A percentile compares a stretch with the other conserved stretches of the same genome.
Conservation (phyloP, 2,888 invertebrate genomes). For the Drosophila pseudotakahashii region DNA sequence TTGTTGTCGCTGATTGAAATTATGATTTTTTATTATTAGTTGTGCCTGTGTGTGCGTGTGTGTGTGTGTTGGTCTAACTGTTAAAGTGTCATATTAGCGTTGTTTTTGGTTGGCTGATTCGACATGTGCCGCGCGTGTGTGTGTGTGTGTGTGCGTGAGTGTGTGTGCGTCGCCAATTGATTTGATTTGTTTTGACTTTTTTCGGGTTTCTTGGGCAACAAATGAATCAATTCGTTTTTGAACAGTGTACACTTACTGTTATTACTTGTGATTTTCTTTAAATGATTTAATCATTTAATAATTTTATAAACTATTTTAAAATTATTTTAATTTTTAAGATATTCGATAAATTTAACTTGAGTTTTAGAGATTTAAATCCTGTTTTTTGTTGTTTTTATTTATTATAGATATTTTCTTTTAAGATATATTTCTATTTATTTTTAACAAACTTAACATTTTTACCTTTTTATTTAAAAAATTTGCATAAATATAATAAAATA, state of each 20-base stretch:
- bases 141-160: background rate
- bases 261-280: background rate
- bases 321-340: background rate
- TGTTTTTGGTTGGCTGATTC: conserved; percentile 76
- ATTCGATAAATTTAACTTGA: no score
- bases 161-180: conserved; percentile 60
- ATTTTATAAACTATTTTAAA: background rate
- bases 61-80: conserved; percentile 69
- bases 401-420: no score
- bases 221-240: background rate
- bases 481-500: background rate
- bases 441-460: no score
- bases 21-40: conserved; percentile 68
- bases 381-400: no score
- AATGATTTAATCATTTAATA: background rate
- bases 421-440: no score
- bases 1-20: conserved; percentile 73
- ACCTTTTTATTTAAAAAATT: no score
- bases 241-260: background rate
- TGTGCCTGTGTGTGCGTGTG: conserved; percentile 37
- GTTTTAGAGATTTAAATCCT: no score
- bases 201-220: conserved; percentile 1
- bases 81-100: conserved; percentile 79
- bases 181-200: conserved; percentile 71
- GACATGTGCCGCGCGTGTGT: conserved; percentile 8